phyloP scores from a whole-genome alignment of 1,140 invertebrate genomes.

The Hycleus cichorii region DNA sequence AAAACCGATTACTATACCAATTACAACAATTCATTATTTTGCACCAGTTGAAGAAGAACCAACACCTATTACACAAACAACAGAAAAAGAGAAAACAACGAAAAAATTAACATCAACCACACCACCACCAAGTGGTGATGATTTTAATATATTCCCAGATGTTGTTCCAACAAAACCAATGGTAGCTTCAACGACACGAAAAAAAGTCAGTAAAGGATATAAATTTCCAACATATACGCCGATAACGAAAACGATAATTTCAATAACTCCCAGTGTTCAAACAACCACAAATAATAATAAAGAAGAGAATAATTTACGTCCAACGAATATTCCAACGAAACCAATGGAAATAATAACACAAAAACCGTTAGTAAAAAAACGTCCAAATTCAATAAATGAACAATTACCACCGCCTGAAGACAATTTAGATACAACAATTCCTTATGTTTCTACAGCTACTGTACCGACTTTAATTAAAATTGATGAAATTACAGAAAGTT shows the following conservation, averaged over 20 bases:
- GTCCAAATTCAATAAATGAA: constrained; percentile 33
- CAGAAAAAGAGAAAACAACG: neutral
- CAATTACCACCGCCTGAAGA: constrained; percentile 34
- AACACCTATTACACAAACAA: neutral
- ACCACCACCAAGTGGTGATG: neutral
- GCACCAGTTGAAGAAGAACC: constrained; percentile 10
- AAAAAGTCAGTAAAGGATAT: neutral
- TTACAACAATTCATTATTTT: constrained; percentile 15
- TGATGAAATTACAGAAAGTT: constrained; percentile 1
- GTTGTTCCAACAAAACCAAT: neutral
- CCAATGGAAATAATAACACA: constrained; percentile 7
- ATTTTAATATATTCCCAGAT: neutral
- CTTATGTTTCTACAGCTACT: constrained; percentile 25
- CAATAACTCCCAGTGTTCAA: constrained; percentile 14
- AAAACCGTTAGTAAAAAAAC: constrained; percentile 16
- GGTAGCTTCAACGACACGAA: neutral
- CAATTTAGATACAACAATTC: constrained; percentile 22
- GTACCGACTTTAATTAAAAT: constrained; percentile 1
- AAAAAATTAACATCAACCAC: neutral
- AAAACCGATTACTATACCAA: constrained; percentile 6
- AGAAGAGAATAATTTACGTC: neutral
- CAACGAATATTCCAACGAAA: constrained; percentile 2
- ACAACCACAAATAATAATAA: constrained; percentile 3
- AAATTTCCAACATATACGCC: neutral
- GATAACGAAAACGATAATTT: constrained; percentile 8